phyloP scores from a whole-genome alignment of 2,888 invertebrate species.

The Halocaridina rubra region DNA sequence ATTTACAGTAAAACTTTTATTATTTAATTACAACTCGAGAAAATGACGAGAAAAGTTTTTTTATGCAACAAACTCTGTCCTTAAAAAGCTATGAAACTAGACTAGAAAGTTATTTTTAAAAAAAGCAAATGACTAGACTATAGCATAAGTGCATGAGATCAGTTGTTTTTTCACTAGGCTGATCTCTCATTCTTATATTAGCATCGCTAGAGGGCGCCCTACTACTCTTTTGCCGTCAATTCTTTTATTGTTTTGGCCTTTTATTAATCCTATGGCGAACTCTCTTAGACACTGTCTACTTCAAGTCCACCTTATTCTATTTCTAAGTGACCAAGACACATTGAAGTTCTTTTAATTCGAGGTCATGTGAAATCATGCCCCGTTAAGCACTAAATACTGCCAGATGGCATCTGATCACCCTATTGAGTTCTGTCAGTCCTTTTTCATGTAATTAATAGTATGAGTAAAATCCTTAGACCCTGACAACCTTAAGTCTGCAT shows the following conservation, averaged over 20 bases:
- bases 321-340: no score
- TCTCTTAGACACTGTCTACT: neutral
- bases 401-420: no score
- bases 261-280: neutral
- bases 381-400: no score
- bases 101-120: conserved; percentile 23
- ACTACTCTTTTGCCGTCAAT: neutral
- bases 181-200: no score
- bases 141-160: neutral
- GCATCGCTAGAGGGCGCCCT: neutral
- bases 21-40: no score
- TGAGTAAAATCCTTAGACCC: no score
- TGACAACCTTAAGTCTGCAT: no score
- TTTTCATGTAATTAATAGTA: no score
- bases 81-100: conserved; percentile 12
- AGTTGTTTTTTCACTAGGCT: neutral
- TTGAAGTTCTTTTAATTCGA: no score
- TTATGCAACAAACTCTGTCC: neutral
- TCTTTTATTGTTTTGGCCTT: neutral
- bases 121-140: conserved; percentile 14
- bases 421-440: no score
- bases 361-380: no score
- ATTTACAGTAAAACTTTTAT: neutral
- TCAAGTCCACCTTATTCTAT: neutral
- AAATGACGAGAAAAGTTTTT: neutral